phyloP scores from a whole-genome alignment of 2,888 invertebrate genomes.

The Mactromeris polynyma region DNA sequence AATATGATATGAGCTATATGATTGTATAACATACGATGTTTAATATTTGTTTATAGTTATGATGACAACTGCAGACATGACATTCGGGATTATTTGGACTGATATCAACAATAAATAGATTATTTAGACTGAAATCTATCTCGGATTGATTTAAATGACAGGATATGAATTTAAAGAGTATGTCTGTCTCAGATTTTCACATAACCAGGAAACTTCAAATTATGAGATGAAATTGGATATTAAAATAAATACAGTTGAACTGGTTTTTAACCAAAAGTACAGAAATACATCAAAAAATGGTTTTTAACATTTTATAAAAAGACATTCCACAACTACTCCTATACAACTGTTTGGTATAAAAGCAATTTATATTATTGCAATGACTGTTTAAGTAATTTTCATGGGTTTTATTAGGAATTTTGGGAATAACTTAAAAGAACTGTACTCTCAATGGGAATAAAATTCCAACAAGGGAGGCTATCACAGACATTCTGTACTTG shows the following conservation, averaged over 20 bases:
- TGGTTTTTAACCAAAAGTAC: too few species aligned
- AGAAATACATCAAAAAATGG: too few species aligned
- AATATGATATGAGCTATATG: background rate
- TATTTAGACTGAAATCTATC: slow-evolving; percentile 7
- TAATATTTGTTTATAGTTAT: slow-evolving; percentile 7
- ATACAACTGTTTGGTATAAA: too few species aligned
- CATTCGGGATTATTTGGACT: background rate
- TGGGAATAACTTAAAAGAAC: too few species aligned
- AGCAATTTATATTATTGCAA: background rate
- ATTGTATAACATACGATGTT: background rate
- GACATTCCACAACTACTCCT: too few species aligned
- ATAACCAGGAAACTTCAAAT: background rate
- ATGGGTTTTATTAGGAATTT: too few species aligned
- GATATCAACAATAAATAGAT: slow-evolving; percentile 8
- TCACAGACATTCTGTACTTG: background rate
- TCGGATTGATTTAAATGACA: background rate
- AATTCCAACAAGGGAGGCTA: background rate
- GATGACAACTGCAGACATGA: background rate
- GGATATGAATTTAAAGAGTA: background rate
- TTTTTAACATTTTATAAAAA: too few species aligned
- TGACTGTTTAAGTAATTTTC: too few species aligned
- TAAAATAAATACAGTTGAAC: background rate
- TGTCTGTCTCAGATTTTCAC: background rate
- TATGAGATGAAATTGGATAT: background rate
- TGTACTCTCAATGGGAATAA: too few species aligned